phyloP scores from a whole-genome alignment of 64 coral and sea anemone species.

The Orbicella faveolata region DNA sequence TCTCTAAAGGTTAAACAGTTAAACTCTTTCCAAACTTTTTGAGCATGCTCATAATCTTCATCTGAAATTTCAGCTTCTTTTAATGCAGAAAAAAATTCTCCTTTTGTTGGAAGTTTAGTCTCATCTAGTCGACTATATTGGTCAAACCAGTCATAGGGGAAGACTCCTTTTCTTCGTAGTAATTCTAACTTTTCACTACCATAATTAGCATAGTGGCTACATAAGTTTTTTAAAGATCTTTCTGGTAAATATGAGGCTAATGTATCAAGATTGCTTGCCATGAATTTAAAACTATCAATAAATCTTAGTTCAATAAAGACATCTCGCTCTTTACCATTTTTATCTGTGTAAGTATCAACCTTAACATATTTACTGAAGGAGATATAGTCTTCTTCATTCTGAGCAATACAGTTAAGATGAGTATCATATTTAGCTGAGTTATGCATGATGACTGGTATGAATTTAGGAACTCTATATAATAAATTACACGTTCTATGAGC shows the following conservation, averaged over 20 bases:
- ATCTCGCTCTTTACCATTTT: constrained; percentile 37
- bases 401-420: constrained; percentile 35
- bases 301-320: constrained; percentile 28
- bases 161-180: neutral
- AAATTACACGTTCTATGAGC: constrained; percentile 47
- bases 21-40: neutral
- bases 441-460: constrained; percentile 23
- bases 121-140: neutral
- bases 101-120: neutral
- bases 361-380: constrained; percentile 26
- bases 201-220: too few relatives aligned
- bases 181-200: too few relatives aligned
- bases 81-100: neutral
- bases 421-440: constrained; percentile 30
- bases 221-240: neutral
- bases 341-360: constrained; percentile 24
- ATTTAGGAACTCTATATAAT: constrained; percentile 29
- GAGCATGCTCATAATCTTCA: neutral
- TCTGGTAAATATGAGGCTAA: neutral
- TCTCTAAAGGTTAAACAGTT: neutral
- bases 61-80: neutral
- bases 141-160: neutral
- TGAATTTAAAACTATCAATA: constrained; percentile 41
- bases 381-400: constrained; percentile 51
- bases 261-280: constrained; percentile 1